phyloP scores from a whole-genome alignment of 2,888 invertebrate genomes.

The Lycaena phlaeas region DNA sequence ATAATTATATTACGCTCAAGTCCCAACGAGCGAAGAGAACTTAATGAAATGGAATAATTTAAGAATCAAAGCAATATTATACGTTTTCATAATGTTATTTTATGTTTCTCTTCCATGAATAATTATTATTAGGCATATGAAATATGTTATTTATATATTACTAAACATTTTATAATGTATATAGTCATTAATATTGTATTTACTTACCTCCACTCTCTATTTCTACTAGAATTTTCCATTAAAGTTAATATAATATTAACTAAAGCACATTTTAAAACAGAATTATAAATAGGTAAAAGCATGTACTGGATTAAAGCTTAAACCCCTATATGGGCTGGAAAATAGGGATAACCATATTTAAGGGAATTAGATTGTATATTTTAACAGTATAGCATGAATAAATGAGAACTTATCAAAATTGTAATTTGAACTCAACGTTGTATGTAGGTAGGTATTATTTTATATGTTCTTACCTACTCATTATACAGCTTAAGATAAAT shows the following conservation, averaged over 20 bases:
- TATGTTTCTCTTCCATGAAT: not conserved
- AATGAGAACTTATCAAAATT: too few relatives aligned
- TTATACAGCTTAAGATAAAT: too few relatives aligned
- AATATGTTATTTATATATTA: too few relatives aligned
- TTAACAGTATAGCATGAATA: too few relatives aligned
- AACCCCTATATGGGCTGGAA: not conserved
- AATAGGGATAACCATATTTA: not conserved
- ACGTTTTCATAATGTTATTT: conserved; percentile 3
- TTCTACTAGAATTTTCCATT: too few relatives aligned
- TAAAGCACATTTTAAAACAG: not conserved
- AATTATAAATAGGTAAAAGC: not conserved
- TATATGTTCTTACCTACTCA: too few relatives aligned
- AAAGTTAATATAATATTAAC: not conserved
- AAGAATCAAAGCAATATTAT: conserved; percentile 6
- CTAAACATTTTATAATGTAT: too few relatives aligned
- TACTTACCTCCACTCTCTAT: too few relatives aligned
- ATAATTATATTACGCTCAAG: conserved; percentile 10
- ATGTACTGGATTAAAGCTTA: not conserved
- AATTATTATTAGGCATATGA: not conserved
- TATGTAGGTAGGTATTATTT: too few relatives aligned
- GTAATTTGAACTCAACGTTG: too few relatives aligned
- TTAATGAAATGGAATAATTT: conserved; percentile 20
- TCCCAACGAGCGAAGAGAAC: conserved; percentile 18
- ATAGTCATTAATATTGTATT: too few relatives aligned
- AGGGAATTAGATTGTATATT: too few relatives aligned